Conservation (phyloP, 1,140 invertebrate genomes). For the Holotrichia oblita region DNA sequence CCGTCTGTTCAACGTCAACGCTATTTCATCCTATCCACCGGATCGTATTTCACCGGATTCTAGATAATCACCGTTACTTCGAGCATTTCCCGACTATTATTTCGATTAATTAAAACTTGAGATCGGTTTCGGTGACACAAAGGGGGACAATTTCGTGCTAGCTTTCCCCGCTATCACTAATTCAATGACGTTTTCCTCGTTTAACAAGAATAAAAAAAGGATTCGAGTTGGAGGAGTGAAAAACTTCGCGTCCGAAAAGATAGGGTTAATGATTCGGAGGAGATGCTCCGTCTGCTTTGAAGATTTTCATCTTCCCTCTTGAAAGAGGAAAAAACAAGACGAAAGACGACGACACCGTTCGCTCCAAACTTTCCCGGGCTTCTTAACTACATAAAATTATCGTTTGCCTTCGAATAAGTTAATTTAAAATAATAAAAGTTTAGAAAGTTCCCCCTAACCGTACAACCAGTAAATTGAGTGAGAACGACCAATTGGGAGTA, state of each 20-base stretch:
- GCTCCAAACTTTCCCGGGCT: neutral
- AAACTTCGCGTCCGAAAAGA: neutral
- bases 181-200: neutral
- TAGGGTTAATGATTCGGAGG: neutral
- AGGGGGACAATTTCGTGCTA: neutral
- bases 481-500: neutral
- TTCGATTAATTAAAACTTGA: neutral
- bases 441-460: neutral
- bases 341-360: neutral
- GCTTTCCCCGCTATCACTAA: neutral
- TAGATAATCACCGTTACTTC: no score
- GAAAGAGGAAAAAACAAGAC: no score
- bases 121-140: neutral
- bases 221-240: neutral
- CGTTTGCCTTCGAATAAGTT: neutral
- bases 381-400: neutral
- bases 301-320: neutral
- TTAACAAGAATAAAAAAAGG: no score
- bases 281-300: neutral
- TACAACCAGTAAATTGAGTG: neutral
- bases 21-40: no score
- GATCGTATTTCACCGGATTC: no score
- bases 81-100: neutral
- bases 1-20: neutral
- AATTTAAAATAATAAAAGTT: slow-evolving; percentile 15